Evolutionary conservation across 23 tunicate species (phyloP), one percentile per base, ranked within the genome.

Genomic region (Clavelina lepadiformis): DNA sequence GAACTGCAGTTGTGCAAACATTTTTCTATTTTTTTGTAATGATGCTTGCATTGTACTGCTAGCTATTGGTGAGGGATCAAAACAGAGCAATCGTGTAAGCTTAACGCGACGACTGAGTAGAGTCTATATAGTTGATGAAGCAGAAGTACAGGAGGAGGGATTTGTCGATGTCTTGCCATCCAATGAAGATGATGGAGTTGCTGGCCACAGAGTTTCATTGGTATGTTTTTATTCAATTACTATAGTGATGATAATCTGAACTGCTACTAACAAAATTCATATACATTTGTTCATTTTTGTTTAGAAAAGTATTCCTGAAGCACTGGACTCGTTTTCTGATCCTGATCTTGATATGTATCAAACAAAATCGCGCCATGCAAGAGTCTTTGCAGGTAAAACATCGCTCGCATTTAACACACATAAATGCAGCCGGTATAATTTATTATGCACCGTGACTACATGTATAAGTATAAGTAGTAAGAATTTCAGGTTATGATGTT

Each of bases 81-180:
- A 82, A 0, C 41, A 80, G 31, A 68, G 59, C 67, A 63, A 81
- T 30, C 65, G 83, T 0, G 96, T 88, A 51, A 80, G 88, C 51
- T 47, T 88, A 4, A 88, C 96, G 8, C 60, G 96, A 38, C 58
- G 96, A 7, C 49, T 88, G 52, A 88, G 96, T 44, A 29, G 82
- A 2, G 74, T 88, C 5, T 63, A 33, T 46, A 59, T 45, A 28
- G 61, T 59, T 5, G 88, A 81, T n/a, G 78, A 38, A 36, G 36
- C 31, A n/a, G 77, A 70, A 28, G 50, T 1, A 3, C 65, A 34
- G 2, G 68, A 23, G 3, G 76, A 58, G 22, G 60, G 41, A 19
- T 27, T 24, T 3, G 46, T 4, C 33, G 5, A 31, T 13, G 20
- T 4, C 27, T 5, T 7, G 15, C 28, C 6, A 22, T 20, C 33